Conservation (phyloP, 2,888 invertebrate genomes). For the Sinotaia quadrata region DNA sequence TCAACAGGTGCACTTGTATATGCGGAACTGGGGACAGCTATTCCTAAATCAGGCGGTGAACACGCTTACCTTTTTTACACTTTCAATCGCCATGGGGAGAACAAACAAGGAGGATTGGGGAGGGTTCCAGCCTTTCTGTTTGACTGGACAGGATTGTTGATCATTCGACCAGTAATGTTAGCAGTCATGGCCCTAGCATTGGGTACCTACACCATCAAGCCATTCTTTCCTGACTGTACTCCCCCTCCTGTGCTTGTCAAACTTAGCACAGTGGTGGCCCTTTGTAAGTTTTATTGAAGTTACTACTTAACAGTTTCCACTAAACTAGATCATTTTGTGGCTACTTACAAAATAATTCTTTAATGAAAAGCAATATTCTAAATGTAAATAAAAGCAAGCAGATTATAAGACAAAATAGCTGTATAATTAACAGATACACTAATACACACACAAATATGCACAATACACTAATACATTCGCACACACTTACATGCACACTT, state of each 20-base stretch:
- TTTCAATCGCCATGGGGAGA: conserved; percentile 36
- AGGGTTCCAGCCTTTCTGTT: conserved; percentile 74
- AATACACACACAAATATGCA: background rate
- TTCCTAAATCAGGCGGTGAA: conserved; percentile 86
- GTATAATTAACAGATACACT: too few relatives aligned
- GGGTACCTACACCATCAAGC: conserved; percentile 62
- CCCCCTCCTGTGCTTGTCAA: conserved; percentile 55
- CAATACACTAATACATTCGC: background rate
- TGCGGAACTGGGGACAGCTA: conserved; percentile 85
- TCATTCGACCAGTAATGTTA: conserved; percentile 70
- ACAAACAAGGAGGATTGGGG: background rate
- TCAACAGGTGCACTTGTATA: conserved; percentile 84
- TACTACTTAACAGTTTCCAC: too few relatives aligned
- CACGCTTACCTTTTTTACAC: conserved; percentile 78
- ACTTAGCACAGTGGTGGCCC: conserved; percentile 49
- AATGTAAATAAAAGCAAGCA: too few relatives aligned
- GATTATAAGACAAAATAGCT: too few relatives aligned
- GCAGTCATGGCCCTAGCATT: conserved; percentile 73
- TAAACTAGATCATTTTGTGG: background rate
- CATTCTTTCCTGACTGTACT: conserved; percentile 58
- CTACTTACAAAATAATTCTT: background rate
- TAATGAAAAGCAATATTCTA: too few relatives aligned
- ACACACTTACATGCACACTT: background rate
- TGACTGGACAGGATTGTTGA: conserved; percentile 75
- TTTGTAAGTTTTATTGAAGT: conserved; percentile 66